Percentiles rank a stretch among this genome's conserved stretches.
These are phyloP conservation scores for Hyalella azteca DNA, from an alignment of 2,888 invertebrate species.

Conservation along the genomic window DNA sequence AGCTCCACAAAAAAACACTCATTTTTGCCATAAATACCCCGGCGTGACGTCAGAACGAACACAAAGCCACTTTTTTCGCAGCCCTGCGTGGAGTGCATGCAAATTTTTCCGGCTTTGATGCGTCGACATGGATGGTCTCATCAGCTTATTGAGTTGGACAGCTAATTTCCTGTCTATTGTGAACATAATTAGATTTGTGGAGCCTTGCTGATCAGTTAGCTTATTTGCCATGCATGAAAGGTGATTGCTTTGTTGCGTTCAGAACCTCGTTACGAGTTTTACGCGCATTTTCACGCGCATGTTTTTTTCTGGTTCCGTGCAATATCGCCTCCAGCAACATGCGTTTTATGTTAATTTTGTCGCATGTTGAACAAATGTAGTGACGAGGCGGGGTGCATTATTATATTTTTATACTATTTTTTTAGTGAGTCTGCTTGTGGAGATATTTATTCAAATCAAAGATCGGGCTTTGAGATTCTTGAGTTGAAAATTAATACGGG, in stretches of 20 bases:
- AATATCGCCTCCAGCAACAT: not conserved
- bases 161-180: constrained; percentile 34
- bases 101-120: constrained; percentile 29
- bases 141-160: constrained; percentile 37
- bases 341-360: not conserved
- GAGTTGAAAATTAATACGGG: no score
- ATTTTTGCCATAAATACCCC: no score
- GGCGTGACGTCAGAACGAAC: constrained; percentile 5
- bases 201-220: constrained; percentile 30
- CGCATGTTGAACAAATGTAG: constrained; percentile 5
- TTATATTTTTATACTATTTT: no score
- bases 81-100: not conserved
- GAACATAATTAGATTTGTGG: constrained; percentile 33
- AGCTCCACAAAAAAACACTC: no score
- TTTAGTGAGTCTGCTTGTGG: no score
- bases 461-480: no score
- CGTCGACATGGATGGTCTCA: constrained; percentile 2
- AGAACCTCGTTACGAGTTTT: no score
- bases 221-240: constrained; percentile 26
- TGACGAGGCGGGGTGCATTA: no score
- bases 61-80: constrained; percentile 1
- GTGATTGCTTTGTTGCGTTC: constrained; percentile 8
- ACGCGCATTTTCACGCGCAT: not conserved
- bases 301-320: not conserved
- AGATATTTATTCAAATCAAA: no score